A percentile compares a stretch with the other conserved stretches of the same genome.
Conservation (phyloP, 1,140 invertebrate species). For the Aphidius ervi region DNA sequence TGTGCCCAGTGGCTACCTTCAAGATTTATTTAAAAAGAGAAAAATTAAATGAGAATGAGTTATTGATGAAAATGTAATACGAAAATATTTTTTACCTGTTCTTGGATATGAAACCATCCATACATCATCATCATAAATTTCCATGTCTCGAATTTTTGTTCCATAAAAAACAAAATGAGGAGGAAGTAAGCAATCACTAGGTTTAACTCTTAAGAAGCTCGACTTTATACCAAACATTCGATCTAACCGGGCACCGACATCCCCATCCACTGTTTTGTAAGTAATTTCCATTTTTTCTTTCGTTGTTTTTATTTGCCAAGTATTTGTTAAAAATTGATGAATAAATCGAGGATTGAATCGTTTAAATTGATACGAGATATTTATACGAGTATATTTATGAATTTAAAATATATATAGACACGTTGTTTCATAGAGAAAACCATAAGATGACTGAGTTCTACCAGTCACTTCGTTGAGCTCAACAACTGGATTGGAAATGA, state of each 20-base stretch:
- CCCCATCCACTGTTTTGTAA: conserved; percentile 61
- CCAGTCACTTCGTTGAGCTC: no score
- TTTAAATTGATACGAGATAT: no score
- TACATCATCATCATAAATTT: conserved; percentile 67
- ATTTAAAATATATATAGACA: no score
- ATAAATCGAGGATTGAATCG: no score
- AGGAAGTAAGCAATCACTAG: conserved; percentile 64
- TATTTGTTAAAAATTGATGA: no score
- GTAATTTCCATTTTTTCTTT: conserved; percentile 37
- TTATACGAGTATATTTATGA: no score
- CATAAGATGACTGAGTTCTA: no score
- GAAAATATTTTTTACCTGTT: conserved; percentile 57
- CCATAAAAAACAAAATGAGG: conserved; percentile 64
- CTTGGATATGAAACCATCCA: conserved; percentile 80
- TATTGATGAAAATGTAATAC: conserved; percentile 2
- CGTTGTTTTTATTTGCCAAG: no score
- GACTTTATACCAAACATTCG: conserved; percentile 63
- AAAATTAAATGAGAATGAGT: conserved; percentile 6
- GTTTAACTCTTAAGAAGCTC: conserved; percentile 67
- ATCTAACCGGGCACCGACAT: conserved; percentile 59
- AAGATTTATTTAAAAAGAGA: conserved; percentile 14
- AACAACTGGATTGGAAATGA: no score
- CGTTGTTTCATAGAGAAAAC: no score
- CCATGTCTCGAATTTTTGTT: conserved; percentile 63
- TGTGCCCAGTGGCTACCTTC: conserved; percentile 83